Evolutionary conservation across 2,888 invertebrate genomes (phyloP).

Genomic region (Reticulitermes lucifugus): DNA sequence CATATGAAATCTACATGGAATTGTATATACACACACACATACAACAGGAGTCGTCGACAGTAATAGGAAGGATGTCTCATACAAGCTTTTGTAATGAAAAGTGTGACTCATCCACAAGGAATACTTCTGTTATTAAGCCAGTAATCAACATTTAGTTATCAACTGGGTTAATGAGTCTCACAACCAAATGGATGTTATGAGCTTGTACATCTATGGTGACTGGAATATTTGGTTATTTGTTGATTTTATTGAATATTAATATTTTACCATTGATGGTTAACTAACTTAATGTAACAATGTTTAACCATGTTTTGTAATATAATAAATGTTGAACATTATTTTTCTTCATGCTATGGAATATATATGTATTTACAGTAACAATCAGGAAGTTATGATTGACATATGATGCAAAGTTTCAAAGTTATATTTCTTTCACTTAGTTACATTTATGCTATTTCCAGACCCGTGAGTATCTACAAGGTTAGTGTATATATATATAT

Average conservation of each 20-base stretch:
- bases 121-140: background rate
- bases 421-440: too few species aligned
- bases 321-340: background rate
- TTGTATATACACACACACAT: conserved; percentile 18
- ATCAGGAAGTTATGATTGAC: too few species aligned
- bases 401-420: too few species aligned
- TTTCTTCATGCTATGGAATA: too few species aligned
- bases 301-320: conserved; percentile 13
- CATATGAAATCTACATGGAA: conserved; percentile 29
- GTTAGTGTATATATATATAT: too few species aligned
- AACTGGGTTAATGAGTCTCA: background rate
- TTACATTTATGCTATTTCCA: too few species aligned
- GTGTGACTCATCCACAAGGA: background rate
- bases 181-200: background rate
- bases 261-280: background rate
- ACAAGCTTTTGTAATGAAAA: conserved; percentile 12
- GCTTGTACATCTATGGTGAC: background rate
- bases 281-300: background rate
- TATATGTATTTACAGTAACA: too few species aligned
- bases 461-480: too few species aligned
- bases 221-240: background rate
- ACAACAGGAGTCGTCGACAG: conserved; percentile 11
- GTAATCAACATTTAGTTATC: background rate
- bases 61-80: conserved; percentile 15
- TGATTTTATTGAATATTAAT: background rate